A percentile compares a stretch with the other conserved stretches of the same genome.
These are phyloP conservation scores for Catharus fuscescens DNA, from an alignment of 2,113 vertebrate genomes.

Conservation along the genomic window DNA sequence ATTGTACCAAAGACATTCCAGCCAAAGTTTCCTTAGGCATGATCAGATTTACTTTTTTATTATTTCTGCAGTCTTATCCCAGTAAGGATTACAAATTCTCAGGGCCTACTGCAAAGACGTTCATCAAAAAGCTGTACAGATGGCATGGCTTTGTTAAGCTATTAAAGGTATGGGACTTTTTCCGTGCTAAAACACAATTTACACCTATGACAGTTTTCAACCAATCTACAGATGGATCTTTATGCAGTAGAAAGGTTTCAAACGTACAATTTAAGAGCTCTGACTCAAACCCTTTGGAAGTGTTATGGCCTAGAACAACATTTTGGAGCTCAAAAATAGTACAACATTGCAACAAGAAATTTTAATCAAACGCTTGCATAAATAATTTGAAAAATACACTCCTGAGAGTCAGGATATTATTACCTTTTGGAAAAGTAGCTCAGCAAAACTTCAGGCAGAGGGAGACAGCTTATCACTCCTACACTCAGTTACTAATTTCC, in stretches of 20 bases:
- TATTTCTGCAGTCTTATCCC: not conserved
- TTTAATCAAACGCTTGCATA: not conserved
- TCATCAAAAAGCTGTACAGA: not conserved
- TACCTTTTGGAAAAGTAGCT: not conserved
- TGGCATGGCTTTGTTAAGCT: not conserved
- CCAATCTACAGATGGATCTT: not conserved
- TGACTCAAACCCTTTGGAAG: not conserved
- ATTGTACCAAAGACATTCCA: not conserved
- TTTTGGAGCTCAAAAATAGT: not conserved
- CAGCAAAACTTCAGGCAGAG: not conserved
- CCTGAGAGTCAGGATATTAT: not conserved
- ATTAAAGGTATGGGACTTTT: not conserved
- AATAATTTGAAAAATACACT: not conserved
- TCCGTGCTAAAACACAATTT: not conserved
- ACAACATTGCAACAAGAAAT: not conserved
- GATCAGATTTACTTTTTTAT: not conserved
- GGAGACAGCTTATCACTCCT: rapidly evolving
- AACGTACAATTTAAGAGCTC: not conserved
- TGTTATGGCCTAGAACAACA: not conserved
- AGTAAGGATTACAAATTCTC: not conserved
- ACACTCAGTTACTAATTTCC: not conserved
- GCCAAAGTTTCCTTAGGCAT: not conserved
- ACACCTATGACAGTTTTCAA: not conserved
- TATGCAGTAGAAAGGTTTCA: not conserved
- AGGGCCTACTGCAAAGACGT: not conserved